Percentiles rank a stretch among this genome's conserved stretches.
Evolutionary conservation across 2,888 invertebrate genomes (phyloP).

Genomic region (Ectropis crepuscularia): DNA sequence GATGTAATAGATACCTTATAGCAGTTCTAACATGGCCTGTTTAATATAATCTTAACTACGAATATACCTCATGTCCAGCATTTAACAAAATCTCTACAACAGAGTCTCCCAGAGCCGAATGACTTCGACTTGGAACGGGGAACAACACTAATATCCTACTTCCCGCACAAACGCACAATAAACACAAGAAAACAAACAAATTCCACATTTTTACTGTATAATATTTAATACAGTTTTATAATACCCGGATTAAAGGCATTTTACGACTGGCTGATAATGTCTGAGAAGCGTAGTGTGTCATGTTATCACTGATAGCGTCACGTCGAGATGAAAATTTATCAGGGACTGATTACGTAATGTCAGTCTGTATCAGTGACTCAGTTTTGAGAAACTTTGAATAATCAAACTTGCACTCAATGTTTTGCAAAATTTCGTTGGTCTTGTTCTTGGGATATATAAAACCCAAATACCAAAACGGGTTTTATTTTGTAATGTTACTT

Average conservation of each 20-base stretch:
- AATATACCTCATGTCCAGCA: constrained; percentile 59
- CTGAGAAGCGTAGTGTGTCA: not conserved
- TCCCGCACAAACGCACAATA: constrained; percentile 34
- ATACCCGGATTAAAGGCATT: constrained; percentile 1
- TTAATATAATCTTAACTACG: not conserved
- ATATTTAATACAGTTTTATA: constrained; percentile 7
- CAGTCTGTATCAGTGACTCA: not conserved
- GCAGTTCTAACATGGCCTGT: not conserved
- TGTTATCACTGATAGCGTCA: constrained; percentile 32
- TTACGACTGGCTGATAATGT: not conserved
- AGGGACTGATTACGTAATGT: not conserved
- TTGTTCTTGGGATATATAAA: too few relatives aligned
- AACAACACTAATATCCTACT: constrained; percentile 54
- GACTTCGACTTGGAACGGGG: constrained; percentile 54
- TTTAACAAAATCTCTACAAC: constrained; percentile 51
- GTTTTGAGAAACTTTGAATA: not conserved
- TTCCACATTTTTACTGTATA: constrained; percentile 16
- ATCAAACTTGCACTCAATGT: too few relatives aligned
- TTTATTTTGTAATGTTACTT: too few relatives aligned
- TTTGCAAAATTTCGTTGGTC: too few relatives aligned
- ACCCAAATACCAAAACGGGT: too few relatives aligned
- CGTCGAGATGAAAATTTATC: constrained; percentile 14
- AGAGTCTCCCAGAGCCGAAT: constrained; percentile 56
- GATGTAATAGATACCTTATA: not conserved
- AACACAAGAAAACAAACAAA: constrained; percentile 35